Conservation (phyloP, 23 tunicate genomes). For the Styela clava region DNA sequence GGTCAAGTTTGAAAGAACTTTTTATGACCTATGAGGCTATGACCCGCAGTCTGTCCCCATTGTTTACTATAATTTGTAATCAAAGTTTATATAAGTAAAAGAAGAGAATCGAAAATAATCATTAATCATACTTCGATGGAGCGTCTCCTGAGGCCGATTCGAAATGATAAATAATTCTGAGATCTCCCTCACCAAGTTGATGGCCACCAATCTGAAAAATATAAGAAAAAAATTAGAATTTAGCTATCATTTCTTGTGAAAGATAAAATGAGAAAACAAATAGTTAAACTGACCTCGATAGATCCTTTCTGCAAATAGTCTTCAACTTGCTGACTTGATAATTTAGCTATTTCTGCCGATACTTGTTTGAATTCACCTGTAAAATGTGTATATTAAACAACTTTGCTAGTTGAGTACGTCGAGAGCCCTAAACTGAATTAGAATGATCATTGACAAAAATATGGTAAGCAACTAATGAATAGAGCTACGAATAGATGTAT, state of each 20-base stretch:
- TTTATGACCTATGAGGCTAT: too few relatives aligned
- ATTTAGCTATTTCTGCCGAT: conserved; percentile 52
- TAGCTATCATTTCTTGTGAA: background rate
- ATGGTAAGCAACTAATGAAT: too few relatives aligned
- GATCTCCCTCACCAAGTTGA: conserved; percentile 39
- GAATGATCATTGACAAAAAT: too few relatives aligned
- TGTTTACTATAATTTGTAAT: too few relatives aligned
- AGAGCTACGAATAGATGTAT: too few relatives aligned
- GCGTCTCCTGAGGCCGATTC: conserved; percentile 26
- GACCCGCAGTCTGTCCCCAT: too few relatives aligned
- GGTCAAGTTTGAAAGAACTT: too few relatives aligned
- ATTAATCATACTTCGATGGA: background rate
- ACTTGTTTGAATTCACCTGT: conserved; percentile 82
- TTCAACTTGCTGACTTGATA: conserved; percentile 57
- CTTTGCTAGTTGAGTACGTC: too few relatives aligned
- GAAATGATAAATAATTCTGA: conserved; percentile 59
- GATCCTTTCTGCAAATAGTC: conserved; percentile 34
- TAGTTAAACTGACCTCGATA: conserved; percentile 30
- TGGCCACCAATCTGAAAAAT: conserved; percentile 35
- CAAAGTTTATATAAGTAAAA: too few relatives aligned
- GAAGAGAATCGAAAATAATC: too few relatives aligned
- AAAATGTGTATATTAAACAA: too few relatives aligned
- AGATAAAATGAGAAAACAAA: background rate
- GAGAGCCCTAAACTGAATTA: too few relatives aligned
- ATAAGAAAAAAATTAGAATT: background rate